These are phyloP conservation scores for Pica pica DNA, from an alignment of 2,113 vertebrate species.

Conservation along the genomic window DNA sequence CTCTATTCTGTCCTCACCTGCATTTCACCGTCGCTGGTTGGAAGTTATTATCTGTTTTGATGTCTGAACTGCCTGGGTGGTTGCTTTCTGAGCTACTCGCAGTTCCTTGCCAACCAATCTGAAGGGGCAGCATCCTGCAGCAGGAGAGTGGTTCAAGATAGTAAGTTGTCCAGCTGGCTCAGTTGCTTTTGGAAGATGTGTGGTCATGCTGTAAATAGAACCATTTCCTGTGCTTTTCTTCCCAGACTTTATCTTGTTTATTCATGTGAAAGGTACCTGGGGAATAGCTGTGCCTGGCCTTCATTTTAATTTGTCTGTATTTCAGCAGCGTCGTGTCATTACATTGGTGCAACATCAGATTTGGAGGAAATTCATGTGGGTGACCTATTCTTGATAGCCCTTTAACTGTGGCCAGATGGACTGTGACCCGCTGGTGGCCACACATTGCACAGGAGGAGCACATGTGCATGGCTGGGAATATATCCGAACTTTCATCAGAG, in stretches of 20 bases:
- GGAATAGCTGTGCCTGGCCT: not conserved
- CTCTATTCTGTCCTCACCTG: not conserved
- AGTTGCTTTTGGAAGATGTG: slow-evolving; percentile 56
- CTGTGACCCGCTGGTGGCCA: not conserved
- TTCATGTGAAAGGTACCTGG: slow-evolving; percentile 30
- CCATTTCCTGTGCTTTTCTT: slow-evolving; percentile 35
- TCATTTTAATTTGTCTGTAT: not conserved
- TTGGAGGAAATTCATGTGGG: slow-evolving; percentile 1
- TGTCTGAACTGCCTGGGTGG: slow-evolving; percentile 19
- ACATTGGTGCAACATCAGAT: slow-evolving; percentile 3
- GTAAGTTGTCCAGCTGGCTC: slow-evolving; percentile 57
- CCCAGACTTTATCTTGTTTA: slow-evolving; percentile 54
- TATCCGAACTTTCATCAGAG: not conserved
- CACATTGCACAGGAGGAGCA: not conserved
- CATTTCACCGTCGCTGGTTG: rapidly evolving
- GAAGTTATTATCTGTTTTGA: not conserved
- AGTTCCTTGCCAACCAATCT: slow-evolving; percentile 39
- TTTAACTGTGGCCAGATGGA: slow-evolving; percentile 39
- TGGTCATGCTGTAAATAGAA: slow-evolving; percentile 58
- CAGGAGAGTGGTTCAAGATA: slow-evolving; percentile 57
- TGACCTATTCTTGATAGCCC: slow-evolving; percentile 21
- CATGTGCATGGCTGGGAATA: not conserved
- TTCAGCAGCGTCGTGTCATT: slow-evolving; percentile 10
- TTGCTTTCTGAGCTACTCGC: slow-evolving; percentile 43
- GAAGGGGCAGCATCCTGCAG: slow-evolving; percentile 58